Base-by-base conservation (phyloP, 1,140 invertebrate species). In the Brachionus plicatilis region DNA sequence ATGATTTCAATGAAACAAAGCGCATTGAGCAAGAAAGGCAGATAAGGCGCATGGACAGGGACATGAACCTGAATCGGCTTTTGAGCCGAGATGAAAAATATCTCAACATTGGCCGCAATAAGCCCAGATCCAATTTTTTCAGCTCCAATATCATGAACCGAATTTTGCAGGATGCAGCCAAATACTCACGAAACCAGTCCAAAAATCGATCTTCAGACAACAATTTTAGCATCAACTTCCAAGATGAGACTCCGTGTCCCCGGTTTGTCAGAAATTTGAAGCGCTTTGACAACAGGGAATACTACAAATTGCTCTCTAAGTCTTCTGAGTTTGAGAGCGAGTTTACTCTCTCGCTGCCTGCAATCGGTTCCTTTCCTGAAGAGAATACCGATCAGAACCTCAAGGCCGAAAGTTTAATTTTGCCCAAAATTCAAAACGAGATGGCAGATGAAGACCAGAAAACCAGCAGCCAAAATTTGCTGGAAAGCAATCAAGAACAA, bases 21-120 rank as follows among this genome's bases (percentile, higher is more conserved):
- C 72, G 45, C 12, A 20, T 27, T 50, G 72, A 76, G 50, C 41
- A 76, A 27, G 72, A 76, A 76, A 76, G 20, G 12, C n/a, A 5
- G 8, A 76, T 76, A 5, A 76, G 27, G 50, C 17, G 45, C 3
- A 37, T 76, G 24, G 72, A 76, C 47, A 24, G 72, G 24, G 72
- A 76, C 45, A 76, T 76, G 72, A 76, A 76, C 43, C 17, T 76
- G 20, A 76, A 76, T 76, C n/a, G 72, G n/a, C 9, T 76, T 3
- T 50, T 76, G 11, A 76, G 20, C 8, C 17, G 43, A 0, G 72
- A 76, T 47, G 17, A 76, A 76, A 76, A 76, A 27, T 76, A 53
- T 47, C 12, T 76, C 20, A 76, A 50, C 72, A 76, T 76, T 29
- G 72, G 72, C 12, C 43, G 72, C 9, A 76, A 76, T 50, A 76